Base-by-base conservation (phyloP, 2,797 vertebrate species). In the Champsocephalus esox region DNA sequence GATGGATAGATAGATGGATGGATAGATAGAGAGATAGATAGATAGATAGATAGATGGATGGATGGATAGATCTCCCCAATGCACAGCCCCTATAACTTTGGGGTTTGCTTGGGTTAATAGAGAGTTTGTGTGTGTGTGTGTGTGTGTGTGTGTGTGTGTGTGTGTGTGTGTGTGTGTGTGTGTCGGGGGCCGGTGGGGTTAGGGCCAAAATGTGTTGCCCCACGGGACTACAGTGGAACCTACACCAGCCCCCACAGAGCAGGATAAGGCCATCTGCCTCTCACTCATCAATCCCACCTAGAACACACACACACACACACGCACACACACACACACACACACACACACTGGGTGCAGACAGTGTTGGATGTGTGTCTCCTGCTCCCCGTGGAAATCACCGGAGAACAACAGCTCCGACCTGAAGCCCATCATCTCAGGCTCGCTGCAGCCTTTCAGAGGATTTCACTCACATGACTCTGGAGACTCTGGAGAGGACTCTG, bases 181-280 rank as follows among this genome's bases (percentile, higher is more conserved):
- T 83, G 72, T 70, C 32, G 19, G 52, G 56, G 56, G 58, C 72
- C 10, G 13, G 70, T 34, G 44, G 61, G 34, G 34, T 38, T 38
- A 38, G 34, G 34, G 64, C n/a, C 66, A 63, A 88, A 92, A 89
- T 92, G 85, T 88, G 79, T 75, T 75, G 78, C 91, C 94, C 90
- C 90, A 9, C 38, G 94, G 92, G 94, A 93, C 79, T 73, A 77
- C 70, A 79, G 68, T 91, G 88, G 90, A 94, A 90, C 88, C 90
- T 91, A 93, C 91, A 93, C 91, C 89, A 90, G 89, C 93, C 93
- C 93, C 93, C 92, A 88, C 87, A 88, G 86, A 91, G 84, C 79
- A 91, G 92, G 90, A 91, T 91, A 84, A 90, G 91, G 52, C 95
- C 95, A 95, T 96, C 95, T 96, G 95, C 90, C 92, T 73, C 77